Evolutionary conservation across 2,797 vertebrate genomes (phyloP).

Genomic region (Eulemur rubriventer): DNA sequence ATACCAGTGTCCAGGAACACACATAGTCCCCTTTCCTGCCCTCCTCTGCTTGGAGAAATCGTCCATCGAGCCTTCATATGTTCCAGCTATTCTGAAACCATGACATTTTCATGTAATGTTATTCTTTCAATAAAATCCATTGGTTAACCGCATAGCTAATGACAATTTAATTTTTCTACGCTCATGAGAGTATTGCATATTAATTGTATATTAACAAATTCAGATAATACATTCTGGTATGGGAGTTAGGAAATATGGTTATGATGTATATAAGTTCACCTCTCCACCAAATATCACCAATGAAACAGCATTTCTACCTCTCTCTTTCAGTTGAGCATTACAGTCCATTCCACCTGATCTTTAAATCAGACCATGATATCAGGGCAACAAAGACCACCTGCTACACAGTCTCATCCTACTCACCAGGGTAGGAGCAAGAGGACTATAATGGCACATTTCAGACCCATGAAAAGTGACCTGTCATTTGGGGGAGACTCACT

Average conservation of each 20-base stretch:
- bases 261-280: accelerated
- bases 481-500: neutral
- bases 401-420: neutral
- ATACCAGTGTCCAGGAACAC: neutral
- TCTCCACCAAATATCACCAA: neutral
- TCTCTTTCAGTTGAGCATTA: neutral
- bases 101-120: accelerated
- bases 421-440: neutral
- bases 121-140: neutral
- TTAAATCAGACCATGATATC: neutral
- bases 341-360: neutral
- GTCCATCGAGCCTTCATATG: neutral
- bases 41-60: neutral
- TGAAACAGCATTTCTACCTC: neutral
- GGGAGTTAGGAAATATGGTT: no score
- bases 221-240: accelerated
- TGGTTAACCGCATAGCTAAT: neutral
- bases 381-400: neutral
- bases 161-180: neutral
- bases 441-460: accelerated
- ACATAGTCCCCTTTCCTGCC: neutral
- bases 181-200: accelerated
- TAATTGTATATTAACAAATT: neutral
- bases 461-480: neutral
- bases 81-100: neutral